Conservation (phyloP, 1,140 invertebrate genomes). For the Myzus persicae region DNA sequence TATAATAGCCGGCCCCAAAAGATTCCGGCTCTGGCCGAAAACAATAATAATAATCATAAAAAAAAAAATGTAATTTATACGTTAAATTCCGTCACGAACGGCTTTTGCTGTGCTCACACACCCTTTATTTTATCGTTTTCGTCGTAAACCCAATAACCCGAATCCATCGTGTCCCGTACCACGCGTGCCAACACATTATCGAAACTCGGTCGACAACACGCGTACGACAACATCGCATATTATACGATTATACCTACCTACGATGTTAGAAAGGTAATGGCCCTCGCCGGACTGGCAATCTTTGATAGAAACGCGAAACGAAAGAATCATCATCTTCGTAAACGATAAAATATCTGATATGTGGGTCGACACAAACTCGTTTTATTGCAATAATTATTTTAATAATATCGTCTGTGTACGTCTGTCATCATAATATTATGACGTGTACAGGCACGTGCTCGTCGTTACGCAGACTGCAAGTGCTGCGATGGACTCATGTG, state of each 20-base stretch:
- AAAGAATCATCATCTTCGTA: not conserved
- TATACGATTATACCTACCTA: no score
- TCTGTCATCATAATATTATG: not conserved
- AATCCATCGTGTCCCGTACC: not conserved
- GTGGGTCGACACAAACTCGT: not conserved
- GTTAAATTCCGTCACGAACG: not conserved
- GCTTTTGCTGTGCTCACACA: not conserved
- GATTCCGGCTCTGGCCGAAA: not conserved
- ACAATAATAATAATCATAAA: not conserved
- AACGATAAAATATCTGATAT: not conserved
- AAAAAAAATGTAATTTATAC: slow-evolving; percentile 6
- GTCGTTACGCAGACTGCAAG: not conserved
- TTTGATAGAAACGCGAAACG: not conserved
- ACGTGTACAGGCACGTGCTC: not conserved
- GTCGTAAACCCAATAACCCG: not conserved
- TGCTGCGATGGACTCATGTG: not conserved
- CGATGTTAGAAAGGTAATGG: not conserved
- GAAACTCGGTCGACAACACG: not conserved
- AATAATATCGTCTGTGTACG: not conserved
- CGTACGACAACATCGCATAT: not conserved
- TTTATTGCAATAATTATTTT: not conserved
- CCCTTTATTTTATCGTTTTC: slow-evolving; percentile 13
- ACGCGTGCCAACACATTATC: not conserved
- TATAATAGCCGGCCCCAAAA: no score
- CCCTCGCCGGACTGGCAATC: not conserved